A percentile compares a stretch with the other conserved stretches of the same genome.
Conservation (phyloP, 2,888 invertebrate species). For the Andrena minutula region DNA sequence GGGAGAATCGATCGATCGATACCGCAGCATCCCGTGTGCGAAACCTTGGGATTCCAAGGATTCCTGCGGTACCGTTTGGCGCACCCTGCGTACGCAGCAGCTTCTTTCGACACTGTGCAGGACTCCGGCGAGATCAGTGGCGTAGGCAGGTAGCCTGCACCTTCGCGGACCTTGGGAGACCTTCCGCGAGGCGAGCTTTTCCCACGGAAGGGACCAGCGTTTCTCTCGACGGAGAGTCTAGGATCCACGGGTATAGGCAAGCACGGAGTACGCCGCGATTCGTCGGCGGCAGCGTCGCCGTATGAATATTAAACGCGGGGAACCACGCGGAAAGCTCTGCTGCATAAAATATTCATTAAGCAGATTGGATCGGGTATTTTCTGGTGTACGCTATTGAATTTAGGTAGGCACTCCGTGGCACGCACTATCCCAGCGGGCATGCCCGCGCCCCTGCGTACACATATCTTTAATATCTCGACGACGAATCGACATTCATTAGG, state of each 20-base stretch:
- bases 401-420: constrained; percentile 42
- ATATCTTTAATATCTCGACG: constrained; percentile 74
- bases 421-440: constrained; percentile 32
- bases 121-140: constrained; percentile 46
- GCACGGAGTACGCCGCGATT: background rate
- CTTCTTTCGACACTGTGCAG: constrained; percentile 59
- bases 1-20: constrained; percentile 62
- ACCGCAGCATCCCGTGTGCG: constrained; percentile 26
- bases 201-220: background rate
- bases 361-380: constrained; percentile 41
- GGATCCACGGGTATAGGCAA: background rate
- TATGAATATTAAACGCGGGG: constrained; percentile 26
- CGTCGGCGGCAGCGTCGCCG: background rate
- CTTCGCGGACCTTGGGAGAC: background rate
- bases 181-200: background rate
- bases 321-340: background rate
- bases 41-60: constrained; percentile 68
- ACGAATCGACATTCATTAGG: constrained; percentile 79
- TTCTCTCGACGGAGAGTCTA: background rate
- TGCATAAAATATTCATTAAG: constrained; percentile 54
- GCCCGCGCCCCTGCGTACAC: constrained; percentile 45
- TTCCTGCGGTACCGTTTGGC: constrained; percentile 68
- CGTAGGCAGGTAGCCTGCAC: constrained; percentile 37
- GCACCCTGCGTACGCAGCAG: constrained; percentile 57
- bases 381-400: constrained; percentile 55